Base-by-base conservation (phyloP, 2,113 vertebrate genomes). In the Butorides virescens region DNA sequence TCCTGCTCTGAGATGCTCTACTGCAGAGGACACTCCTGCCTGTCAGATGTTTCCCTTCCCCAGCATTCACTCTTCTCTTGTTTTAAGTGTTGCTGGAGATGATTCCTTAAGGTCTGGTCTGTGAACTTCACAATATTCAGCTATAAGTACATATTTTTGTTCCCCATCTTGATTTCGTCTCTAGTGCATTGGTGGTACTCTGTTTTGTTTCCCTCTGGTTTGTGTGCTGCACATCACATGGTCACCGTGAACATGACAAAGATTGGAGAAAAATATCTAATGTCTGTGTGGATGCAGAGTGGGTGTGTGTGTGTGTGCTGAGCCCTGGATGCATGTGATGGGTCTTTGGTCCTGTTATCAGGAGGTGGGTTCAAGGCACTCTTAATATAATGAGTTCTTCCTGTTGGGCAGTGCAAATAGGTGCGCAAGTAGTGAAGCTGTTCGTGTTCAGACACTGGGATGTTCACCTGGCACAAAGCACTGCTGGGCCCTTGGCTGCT, bases 371-470 rank as follows among this genome's bases (percentile, higher is more conserved):
- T 72, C 62, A 30, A 17, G 67, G 53, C 52, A n/a, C 15, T 86
- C 47, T 32, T 46, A 8, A 42, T 0, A 3, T 46, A 8, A 42
- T 0, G 4, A 26, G 25, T 67, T 77, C 61, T 74, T 62, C 21
- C 34, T 44, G 52, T 5, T 42, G 44, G 15, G 26, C 34, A 37
- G 32, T 0, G 2, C 26, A 23, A 44, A 5, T 56, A 50, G 29
- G 9, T 50, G 39, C 37, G 72, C 11, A n/a, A 88, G 46, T 42
- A 46, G 46, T 19, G 27, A 53, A 58, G 42, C 70, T 73, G 50
- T 58, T 65, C 0, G 1, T 55, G 58, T 46, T 66, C 37, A 84
- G 14, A 5, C 32, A 44, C 15, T 0, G 0, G 63, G 30, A 6
- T 50, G 34, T 71, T 91, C 52, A 26, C 27, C 18, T 4, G 3